Base-by-base conservation (phyloP, 2,888 invertebrate species). In the Morpho helenor region DNA sequence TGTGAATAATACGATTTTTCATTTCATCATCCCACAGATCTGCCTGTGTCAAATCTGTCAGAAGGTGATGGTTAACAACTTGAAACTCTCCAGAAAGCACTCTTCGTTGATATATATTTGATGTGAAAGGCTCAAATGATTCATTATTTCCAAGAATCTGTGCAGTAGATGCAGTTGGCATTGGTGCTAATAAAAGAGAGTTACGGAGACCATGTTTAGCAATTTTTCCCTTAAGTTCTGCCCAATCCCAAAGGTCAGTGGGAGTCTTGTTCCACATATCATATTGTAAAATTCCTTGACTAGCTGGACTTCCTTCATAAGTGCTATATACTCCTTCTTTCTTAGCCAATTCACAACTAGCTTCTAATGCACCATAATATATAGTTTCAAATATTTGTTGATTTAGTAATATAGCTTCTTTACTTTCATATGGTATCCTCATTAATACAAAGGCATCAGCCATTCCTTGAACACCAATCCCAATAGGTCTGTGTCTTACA, bases 71-170 rank as follows among this genome's bases (percentile, higher is more conserved):
- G 82, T 99, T 99, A 0, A 99, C 98, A 23, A 99, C 94, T 92
- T 97, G 94, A 77, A 98, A 99, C 87, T 99, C 98, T 0, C 99
- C 99, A 3, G 98, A 98, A 6, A 99, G 89, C 0, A 99, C 99
- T 52, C 98, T 92, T 67, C 99, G 91, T 22, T 96, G 95, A 83
- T 99, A 99, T 70, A 99, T 97, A 78, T 99, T 99, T 43, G 97
- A 98, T 0, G 99, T 99, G 82, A 99, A 99, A 0, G 99, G 97
- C 84, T 99, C 99, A 75, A 99, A 96, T 0, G 98, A 97, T 83
- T 99, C 99, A 80, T 99, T 99, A 79, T 99, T 99, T 16, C 99
- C 99, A 49, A 99, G 93, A 75, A 99, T 99, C 87, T 99, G 99
- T 3, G 99, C 99, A 0, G 99, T 99, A 1, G 99, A 98, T 7